Evolutionary conservation across 2,113 vertebrate species (phyloP), one percentile per base, ranked within the genome.

Genomic region (Catharus fuscescens): DNA sequence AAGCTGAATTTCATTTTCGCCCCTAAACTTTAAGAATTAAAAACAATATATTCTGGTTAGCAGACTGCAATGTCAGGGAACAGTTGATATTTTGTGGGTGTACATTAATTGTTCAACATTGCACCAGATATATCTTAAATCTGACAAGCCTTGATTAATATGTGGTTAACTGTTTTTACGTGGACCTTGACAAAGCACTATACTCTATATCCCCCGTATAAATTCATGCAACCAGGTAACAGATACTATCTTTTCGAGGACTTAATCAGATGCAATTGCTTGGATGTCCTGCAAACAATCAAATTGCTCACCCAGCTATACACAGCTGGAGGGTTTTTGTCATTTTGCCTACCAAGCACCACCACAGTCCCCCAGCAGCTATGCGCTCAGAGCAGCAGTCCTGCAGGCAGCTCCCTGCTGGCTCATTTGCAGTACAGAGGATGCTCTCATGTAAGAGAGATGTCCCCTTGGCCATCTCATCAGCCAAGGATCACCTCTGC

Each of bases 271-370:
- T 54, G 45, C 64, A 73, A 61, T 61, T 56, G 76, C 88, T 45
- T 93, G 85, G 76, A 94, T 45, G 44, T 48, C 82, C 77, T 90
- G 81, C 94, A 92, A 69, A 60, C 71, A 88, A 82, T 90, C 83
- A 86, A 24, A 60, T 79, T 64, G n/a, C 64, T 70, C 40, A 60
- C 50, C 18, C 76, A 80, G 62, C 69, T 83, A 7, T 17, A 65
- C 40, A 94, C 70, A 94, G 67, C 76, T 38, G 23, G 62, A 80
- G 50, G 45, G 16, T 14, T 85, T 92, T 94, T 61, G 64, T 90
- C 52, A 80, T 60, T 77, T 80, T 72, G 62, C 44, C 67, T 67
- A 5, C 56, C 59, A 48, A 25, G 80, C 70, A 65, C 29, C 47
- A 44, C 79, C 11, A 59, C 79, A 73, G 60, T 36, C 26, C 32